phyloP scores from a whole-genome alignment of 2,797 vertebrate genomes.

The Limosa lapponica region DNA sequence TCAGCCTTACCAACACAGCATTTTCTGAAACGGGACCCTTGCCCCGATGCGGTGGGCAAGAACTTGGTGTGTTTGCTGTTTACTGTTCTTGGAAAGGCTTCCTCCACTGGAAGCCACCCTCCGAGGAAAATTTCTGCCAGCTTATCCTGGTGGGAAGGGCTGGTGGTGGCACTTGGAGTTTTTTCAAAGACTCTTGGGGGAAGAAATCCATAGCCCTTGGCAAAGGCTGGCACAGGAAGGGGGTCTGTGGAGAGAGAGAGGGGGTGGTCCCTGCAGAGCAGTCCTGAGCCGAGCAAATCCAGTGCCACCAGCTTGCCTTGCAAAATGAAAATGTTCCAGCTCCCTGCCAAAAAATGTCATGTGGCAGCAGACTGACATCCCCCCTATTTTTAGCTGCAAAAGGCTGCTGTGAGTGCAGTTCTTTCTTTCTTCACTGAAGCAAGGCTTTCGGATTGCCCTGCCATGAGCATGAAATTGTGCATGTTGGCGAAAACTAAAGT shows the following conservation, averaged over 20 bases:
- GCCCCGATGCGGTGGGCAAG: background rate
- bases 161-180: background rate
- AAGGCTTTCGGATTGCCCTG: background rate
- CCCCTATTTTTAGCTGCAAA: conserved; percentile 48
- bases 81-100: conserved; percentile 43
- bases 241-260: background rate
- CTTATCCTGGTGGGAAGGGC: background rate
- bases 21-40: background rate
- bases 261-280: background rate
- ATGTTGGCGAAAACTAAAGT: background rate
- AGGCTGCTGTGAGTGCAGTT: background rate
- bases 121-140: background rate
- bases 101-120: background rate
- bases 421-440: background rate
- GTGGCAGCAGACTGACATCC: background rate
- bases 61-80: background rate
- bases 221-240: background rate
- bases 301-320: background rate
- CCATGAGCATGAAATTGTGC: background rate
- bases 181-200: background rate
- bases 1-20: background rate
- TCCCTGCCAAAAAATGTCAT: conserved; percentile 25
- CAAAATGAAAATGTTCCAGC: conserved; percentile 19
- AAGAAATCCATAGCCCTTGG: background rate
- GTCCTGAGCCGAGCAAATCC: background rate